These are phyloP conservation scores for Guaruba guarouba DNA, from an alignment of 2,113 vertebrate species.

Conservation along the genomic window DNA sequence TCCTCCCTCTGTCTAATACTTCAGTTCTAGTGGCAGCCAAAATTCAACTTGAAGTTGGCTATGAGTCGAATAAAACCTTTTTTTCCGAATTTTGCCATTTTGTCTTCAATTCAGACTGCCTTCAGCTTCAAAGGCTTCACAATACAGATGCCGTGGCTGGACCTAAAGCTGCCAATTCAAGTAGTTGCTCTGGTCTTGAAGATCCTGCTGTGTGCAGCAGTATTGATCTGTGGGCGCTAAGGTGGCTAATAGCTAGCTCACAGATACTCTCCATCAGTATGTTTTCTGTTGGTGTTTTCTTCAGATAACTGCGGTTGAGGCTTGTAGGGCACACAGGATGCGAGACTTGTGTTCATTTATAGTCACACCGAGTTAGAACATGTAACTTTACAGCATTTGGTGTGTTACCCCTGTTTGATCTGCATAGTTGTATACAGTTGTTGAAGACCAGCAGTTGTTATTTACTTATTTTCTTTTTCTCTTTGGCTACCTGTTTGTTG, in stretches of 20 bases:
- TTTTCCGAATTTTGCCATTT: constrained; percentile 7
- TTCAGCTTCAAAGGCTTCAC: background rate
- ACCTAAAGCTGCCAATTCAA: background rate
- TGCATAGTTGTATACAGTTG: background rate
- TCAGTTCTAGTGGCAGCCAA: constrained; percentile 6
- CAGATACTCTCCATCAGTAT: background rate
- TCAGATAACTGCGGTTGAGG: background rate
- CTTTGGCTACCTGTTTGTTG: background rate
- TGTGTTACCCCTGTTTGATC: background rate
- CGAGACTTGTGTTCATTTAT: background rate
- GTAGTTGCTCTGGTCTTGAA: background rate
- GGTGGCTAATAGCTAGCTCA: background rate
- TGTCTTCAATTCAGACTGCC: background rate
- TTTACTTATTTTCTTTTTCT: background rate
- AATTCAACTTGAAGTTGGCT: constrained; percentile 16
- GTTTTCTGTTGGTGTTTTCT: background rate
- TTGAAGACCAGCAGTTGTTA: background rate
- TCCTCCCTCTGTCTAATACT: constrained; percentile 34
- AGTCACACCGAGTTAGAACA: background rate
- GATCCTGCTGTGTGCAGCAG: background rate
- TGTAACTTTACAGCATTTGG: background rate
- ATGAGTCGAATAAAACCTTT: background rate
- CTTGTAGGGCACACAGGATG: background rate
- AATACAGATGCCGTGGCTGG: background rate
- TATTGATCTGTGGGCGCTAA: background rate